These are phyloP conservation scores for Pipa parva DNA, from an alignment of 2,113 vertebrate genomes.

Conservation along the genomic window DNA sequence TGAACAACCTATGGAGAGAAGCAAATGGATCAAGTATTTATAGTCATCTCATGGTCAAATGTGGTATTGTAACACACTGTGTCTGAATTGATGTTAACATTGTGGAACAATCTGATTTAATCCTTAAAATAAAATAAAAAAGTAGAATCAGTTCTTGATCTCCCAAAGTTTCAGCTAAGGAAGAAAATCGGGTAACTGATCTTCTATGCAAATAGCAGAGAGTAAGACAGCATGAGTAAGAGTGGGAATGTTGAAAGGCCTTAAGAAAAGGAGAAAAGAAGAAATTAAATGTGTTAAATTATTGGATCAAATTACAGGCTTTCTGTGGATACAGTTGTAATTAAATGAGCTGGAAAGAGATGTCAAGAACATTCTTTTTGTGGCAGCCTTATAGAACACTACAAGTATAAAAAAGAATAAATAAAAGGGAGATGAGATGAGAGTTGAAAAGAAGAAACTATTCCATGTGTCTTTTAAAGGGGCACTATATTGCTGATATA, in stretches of 20 bases:
- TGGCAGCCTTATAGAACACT: background rate
- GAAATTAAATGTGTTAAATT: constrained; percentile 27
- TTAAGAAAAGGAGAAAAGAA: background rate
- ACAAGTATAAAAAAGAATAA: background rate
- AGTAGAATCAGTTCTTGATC: background rate
- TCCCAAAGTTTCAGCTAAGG: background rate
- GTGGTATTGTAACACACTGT: no score
- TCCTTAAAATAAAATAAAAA: no score
- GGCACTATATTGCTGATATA: background rate
- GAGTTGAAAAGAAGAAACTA: no score
- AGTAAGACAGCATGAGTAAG: background rate
- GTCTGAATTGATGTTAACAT: no score
- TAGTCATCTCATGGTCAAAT: no score
- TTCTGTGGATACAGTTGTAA: constrained; percentile 19
- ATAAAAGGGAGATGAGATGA: background rate
- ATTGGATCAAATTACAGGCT: constrained; percentile 28
- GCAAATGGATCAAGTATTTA: no score
- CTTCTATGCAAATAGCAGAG: constrained; percentile 12
- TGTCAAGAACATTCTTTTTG: constrained; percentile 13
- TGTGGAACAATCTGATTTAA: no score
- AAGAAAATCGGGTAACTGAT: background rate
- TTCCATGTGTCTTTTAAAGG: no score
- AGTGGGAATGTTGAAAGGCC: constrained; percentile 8
- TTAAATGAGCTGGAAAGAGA: background rate
- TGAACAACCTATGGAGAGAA: no score